phyloP scores from a whole-genome alignment of 2,888 invertebrate genomes.

The Apotomis betuletana region DNA sequence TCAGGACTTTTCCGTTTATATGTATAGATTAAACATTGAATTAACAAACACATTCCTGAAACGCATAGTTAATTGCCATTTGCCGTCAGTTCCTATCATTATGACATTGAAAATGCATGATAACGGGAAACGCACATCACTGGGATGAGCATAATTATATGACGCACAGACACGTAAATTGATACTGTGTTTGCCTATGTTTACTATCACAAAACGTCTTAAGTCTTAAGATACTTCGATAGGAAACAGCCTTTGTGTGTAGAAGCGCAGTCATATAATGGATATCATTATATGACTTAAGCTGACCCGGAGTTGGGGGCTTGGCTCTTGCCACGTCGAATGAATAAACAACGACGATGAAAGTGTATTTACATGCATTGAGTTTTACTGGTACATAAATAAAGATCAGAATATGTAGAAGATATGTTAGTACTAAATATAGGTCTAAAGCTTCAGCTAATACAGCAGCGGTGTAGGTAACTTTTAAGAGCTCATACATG shows the following conservation, averaged over 20 bases:
- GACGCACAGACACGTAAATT: not conserved
- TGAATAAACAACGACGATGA: not conserved
- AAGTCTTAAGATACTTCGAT: not conserved
- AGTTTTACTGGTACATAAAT: no score
- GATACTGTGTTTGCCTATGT: not conserved
- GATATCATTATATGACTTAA: not conserved
- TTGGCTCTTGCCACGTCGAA: not conserved
- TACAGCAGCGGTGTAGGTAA: no score
- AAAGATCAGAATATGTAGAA: not conserved
- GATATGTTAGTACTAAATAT: no score
- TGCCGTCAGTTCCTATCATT: not conserved
- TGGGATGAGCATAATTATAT: not conserved
- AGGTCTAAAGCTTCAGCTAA: no score
- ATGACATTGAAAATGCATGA: slow-evolving; percentile 22
- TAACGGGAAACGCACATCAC: slow-evolving; percentile 25
- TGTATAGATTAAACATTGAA: no score
- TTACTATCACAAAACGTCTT: not conserved
- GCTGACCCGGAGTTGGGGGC: slow-evolving; percentile 12
- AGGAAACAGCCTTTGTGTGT: not conserved
- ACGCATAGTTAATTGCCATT: slow-evolving; percentile 4
- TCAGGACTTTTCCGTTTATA: no score
- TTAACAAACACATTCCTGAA: not conserved
- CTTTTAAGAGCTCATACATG: no score
- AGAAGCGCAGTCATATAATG: not conserved
- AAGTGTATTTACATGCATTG: not conserved